Evolutionary conservation across 2,888 invertebrate genomes (phyloP), one percentile per base, ranked within the genome.

Genomic region (Synergus laeviventris): DNA sequence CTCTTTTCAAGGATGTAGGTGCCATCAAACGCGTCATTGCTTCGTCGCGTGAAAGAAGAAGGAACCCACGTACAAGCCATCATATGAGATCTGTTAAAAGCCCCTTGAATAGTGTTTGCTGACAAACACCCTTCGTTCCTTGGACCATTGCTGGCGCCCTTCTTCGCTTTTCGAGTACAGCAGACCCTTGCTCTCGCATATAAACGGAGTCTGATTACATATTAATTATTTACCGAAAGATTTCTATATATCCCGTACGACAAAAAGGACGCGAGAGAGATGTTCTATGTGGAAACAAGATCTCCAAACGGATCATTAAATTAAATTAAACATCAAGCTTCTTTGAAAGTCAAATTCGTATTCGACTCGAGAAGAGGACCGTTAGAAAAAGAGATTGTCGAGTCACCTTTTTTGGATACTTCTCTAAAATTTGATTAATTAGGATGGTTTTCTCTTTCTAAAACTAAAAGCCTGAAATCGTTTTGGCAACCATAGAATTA

Each of bases 201-300:
- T 86, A 87, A 87, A 84, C 85, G 80, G 86, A 83, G 83, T 83
- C 87, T 90, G 89, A 90, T 90, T 89, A 88, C 87, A 86, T 84
- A 89, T 90, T 87, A 90, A 90, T 90, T 89, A 90, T 90, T 89
- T 88, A 90, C 86, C 84, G 82, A 87, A 85, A 81, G 87, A 88
- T 88, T 86, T 87, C 81, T 78, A 77, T 78, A 77, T 74, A 64
- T 77, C 74, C 60, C 18, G 70, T 76, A 74, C 75, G 66, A 79
- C 56, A 66, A 49, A 59, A 54, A 70, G 39, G 31, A 49, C 54
- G 59, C 14, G 45, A 9, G 45, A 49, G 75, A 21, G 42, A 66
- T 21, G 54, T 24, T 14, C 3, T 18, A 73, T 36, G 45, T 38
- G n/a, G 45, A 60, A 77, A 49, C 56, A 60, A 16, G 14, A 21